phyloP scores from a whole-genome alignment of 2,797 vertebrate species.

The Avahi laniger region DNA sequence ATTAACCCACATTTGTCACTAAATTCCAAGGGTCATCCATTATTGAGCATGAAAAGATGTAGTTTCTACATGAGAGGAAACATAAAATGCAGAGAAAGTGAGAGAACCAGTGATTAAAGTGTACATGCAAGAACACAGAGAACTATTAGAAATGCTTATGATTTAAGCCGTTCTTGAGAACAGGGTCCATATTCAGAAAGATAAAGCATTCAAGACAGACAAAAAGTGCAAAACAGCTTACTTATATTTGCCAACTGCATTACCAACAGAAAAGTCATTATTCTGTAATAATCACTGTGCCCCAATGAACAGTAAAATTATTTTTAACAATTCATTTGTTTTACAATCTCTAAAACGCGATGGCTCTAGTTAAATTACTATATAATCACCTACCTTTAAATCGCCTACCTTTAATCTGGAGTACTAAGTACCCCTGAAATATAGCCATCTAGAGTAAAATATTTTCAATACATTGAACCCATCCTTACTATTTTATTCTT shows the following conservation, averaged over 20 bases:
- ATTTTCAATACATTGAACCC: slow-evolving; percentile 1
- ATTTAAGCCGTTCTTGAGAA: neutral
- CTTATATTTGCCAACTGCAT: slow-evolving; percentile 28
- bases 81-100: slow-evolving; percentile 39
- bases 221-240: neutral
- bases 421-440: neutral
- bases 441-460: slow-evolving; percentile 16
- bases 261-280: slow-evolving; percentile 51
- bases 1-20: slow-evolving; percentile 50
- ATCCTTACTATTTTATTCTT: neutral
- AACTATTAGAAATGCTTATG: neutral
- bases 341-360: slow-evolving; percentile 60
- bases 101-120: neutral
- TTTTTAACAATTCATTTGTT: slow-evolving; percentile 65
- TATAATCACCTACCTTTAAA: slow-evolving; percentile 17
- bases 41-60: neutral
- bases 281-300: slow-evolving; percentile 51
- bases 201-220: neutral
- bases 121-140: neutral
- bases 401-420: slow-evolving; percentile 23
- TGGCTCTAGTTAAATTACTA: slow-evolving; percentile 52
- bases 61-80: slow-evolving; percentile 32
- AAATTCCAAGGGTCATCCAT: slow-evolving; percentile 47
- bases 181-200: neutral
- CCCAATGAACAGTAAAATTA: slow-evolving; percentile 67